Evolutionary conservation across 2,797 vertebrate species (phyloP).

Genomic region (Toxotes lorentzi): DNA sequence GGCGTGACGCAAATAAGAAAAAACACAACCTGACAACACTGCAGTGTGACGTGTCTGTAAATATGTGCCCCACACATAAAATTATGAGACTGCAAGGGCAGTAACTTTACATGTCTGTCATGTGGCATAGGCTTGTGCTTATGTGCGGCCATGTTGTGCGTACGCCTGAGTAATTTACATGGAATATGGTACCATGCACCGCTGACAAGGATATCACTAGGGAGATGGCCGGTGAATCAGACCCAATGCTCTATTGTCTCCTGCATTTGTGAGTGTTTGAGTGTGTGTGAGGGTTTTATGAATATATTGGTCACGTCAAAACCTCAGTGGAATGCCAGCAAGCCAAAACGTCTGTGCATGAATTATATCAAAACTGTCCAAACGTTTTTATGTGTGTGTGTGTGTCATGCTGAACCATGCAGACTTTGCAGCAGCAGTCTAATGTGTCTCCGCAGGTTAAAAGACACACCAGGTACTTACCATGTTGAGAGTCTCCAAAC

Average conservation of each 20-base stretch:
- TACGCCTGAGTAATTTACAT: conserved; percentile 46
- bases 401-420: neutral
- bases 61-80: conserved; percentile 1
- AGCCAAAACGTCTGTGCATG: conserved; percentile 29
- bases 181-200: conserved; percentile 10
- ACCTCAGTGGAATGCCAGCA: conserved; percentile 31
- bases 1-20: conserved; percentile 27
- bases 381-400: conserved; percentile 3
- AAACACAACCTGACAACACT: neutral
- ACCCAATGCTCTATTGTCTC: conserved; percentile 24
- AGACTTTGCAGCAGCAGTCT: conserved; percentile 7
- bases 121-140: conserved; percentile 25
- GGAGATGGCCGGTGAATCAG: conserved; percentile 19
- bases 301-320: conserved; percentile 49
- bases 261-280: conserved; percentile 19
- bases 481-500: conserved; percentile 38
- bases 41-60: neutral
- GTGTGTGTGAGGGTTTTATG: neutral
- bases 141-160: conserved; percentile 14
- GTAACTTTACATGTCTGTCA: conserved; percentile 31
- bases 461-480: conserved; percentile 10
- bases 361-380: conserved; percentile 40
- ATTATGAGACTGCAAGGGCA: conserved; percentile 20
- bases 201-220: conserved; percentile 42
- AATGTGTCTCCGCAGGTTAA: conserved; percentile 27